Base-by-base conservation (phyloP, 2,113 vertebrate species). In the Pterocles burchelli region DNA sequence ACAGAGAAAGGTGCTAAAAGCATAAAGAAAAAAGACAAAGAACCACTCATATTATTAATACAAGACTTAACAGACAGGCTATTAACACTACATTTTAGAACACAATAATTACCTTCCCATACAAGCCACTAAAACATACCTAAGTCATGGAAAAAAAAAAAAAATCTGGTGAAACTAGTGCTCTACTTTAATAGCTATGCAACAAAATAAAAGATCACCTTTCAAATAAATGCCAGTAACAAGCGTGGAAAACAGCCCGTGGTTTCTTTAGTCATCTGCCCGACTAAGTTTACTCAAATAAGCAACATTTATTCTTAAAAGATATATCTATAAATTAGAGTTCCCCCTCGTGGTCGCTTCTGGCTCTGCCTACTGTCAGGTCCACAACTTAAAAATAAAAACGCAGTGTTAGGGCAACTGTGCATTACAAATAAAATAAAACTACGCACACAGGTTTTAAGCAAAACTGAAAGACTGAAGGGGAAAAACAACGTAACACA, bases 261-360 rank as follows among this genome's bases (percentile, higher is more conserved):
- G 52, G 33, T 16, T 79, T 14, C 36, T 51, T 82, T 57, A 63
- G 6, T 13, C 7, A 75, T 17, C 46, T 66, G n/a, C 55, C 54
- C 11, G 1, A 12, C 3, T 28, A 8, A 59, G 41, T 57, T 66
- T 7, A 51, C 3, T 77, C 8, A 55, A 87, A 25, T 6, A 58
- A 92, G 26, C 1, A 6, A 52, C 14, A 28, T 45, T 65, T 46
- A 8, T 9, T 61, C 33, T 24, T 25, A 33, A 62, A 79, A 77
- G 29, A 21, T 1, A 24, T 1, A 25, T 49, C 2, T 48, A 31
- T 10, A 88, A 84, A 28, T 74, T 13, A 73, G 74, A 95, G 96
- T 55, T 76, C 97, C 98, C 97, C 95, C 98, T 97, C 26, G 96
- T 89, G 98, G 96, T 21, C 31, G 67, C 46, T 80, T 85, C 66